A percentile compares a stretch with the other conserved stretches of the same genome.
These are phyloP conservation scores for Serinus canaria DNA, from an alignment of 2,113 vertebrate genomes.

Conservation along the genomic window DNA sequence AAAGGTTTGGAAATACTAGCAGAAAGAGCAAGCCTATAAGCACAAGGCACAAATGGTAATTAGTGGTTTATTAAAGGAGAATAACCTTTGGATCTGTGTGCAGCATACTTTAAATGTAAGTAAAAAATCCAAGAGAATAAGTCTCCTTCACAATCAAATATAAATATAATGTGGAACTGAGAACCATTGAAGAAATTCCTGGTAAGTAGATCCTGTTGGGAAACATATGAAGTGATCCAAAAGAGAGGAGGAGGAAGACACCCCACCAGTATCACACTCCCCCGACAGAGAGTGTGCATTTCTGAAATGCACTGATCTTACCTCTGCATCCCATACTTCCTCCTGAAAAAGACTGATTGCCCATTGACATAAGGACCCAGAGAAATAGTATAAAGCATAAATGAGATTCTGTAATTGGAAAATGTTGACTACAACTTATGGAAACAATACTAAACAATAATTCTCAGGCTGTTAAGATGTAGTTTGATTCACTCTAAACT, in stretches of 20 bases:
- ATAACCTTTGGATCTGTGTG: background rate
- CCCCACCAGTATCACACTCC: accelerated
- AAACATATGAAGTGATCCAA: background rate
- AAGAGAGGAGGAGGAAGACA: background rate
- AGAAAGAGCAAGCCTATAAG: background rate
- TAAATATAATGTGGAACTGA: background rate
- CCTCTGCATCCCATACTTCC: accelerated
- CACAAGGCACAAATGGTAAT: background rate
- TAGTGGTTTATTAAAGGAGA: background rate
- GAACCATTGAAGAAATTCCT: background rate
- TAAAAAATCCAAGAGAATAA: background rate
- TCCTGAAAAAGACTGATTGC: background rate
- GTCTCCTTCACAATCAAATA: background rate
- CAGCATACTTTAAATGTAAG: background rate
- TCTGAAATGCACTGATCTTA: background rate
- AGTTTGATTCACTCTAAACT: background rate
- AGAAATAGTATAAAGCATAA: background rate
- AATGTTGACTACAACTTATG: background rate
- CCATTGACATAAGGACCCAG: background rate
- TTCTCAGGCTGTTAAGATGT: background rate
- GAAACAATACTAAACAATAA: background rate
- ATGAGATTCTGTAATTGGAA: background rate
- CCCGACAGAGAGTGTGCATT: background rate
- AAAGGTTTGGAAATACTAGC: background rate
- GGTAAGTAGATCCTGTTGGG: accelerated